Evolutionary conservation across 2,113 vertebrate species (phyloP).

Genomic region (Ancistrus triradiatus): DNA sequence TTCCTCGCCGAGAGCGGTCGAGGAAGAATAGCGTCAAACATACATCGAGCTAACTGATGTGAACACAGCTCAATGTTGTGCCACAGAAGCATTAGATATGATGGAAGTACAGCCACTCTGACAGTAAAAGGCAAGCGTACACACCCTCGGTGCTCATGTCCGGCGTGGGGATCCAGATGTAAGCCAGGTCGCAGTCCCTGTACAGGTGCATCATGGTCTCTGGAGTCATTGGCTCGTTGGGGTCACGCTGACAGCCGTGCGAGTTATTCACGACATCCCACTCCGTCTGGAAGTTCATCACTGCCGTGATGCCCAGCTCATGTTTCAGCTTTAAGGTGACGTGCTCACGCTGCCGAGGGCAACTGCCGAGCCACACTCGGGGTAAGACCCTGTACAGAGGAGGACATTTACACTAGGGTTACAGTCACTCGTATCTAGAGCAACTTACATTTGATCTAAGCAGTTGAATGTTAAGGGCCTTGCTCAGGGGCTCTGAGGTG

Average conservation of each 20-base stretch:
- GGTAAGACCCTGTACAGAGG: conserved; percentile 79
- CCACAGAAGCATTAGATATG: background rate
- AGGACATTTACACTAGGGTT: too few relatives aligned
- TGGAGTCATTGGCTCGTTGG: conserved; percentile 74
- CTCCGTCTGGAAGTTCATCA: conserved; percentile 97
- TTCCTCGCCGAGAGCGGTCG: background rate
- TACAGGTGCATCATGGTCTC: conserved; percentile 86
- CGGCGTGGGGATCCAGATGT: conserved; percentile 92
- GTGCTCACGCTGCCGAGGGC: conserved; percentile 88
- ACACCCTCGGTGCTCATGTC: conserved; percentile 97
- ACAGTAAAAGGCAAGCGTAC: background rate
- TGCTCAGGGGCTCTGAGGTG: too few relatives aligned
- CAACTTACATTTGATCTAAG: too few relatives aligned
- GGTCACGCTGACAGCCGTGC: conserved; percentile 79
- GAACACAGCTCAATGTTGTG: background rate
- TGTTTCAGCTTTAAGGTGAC: conserved; percentile 89
- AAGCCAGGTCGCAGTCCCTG: conserved; percentile 80
- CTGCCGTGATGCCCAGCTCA: conserved; percentile 84
- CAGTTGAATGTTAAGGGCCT: too few relatives aligned
- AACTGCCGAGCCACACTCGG: conserved; percentile 91
- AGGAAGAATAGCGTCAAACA: background rate
- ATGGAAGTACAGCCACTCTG: background rate
- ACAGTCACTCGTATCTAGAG: too few relatives aligned
- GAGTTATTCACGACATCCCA: conserved; percentile 89
- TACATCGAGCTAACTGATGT: background rate